Percentiles rank a stretch among this genome's conserved stretches.
Conservation (phyloP, 2,113 vertebrate genomes). For the Python bivittatus region DNA sequence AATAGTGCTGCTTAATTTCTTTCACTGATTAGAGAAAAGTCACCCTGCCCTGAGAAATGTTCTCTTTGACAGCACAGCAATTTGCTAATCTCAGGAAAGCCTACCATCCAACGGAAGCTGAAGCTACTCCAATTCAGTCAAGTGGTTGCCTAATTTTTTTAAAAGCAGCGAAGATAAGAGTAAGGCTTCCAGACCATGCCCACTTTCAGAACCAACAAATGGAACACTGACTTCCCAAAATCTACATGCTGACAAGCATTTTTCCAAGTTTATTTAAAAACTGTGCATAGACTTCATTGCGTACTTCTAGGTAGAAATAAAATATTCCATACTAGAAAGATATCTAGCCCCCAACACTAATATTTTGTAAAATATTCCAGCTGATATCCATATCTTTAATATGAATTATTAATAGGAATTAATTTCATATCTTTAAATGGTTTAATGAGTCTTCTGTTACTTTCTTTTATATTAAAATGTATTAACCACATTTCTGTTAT, state of each 20-base stretch:
- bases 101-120: background rate
- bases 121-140: background rate
- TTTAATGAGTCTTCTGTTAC: background rate
- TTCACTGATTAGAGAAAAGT: background rate
- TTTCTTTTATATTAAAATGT: background rate
- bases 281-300: background rate
- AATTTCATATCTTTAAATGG: slow-evolving; percentile 49
- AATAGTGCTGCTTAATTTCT: background rate
- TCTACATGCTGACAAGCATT: background rate
- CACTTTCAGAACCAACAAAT: background rate
- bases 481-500: background rate
- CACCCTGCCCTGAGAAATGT: background rate
- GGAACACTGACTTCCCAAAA: background rate
- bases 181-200: background rate
- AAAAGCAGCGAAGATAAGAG: background rate
- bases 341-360: background rate
- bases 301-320: no score
- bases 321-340: no score
- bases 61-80: background rate
- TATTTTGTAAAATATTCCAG: slow-evolving; percentile 26
- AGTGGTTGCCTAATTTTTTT: background rate
- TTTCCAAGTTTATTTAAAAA: background rate
- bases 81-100: background rate
- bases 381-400: slow-evolving; percentile 35
- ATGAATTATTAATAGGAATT: background rate